Conservation (phyloP, 1,140 invertebrate species). For the Penaeus indicus region DNA sequence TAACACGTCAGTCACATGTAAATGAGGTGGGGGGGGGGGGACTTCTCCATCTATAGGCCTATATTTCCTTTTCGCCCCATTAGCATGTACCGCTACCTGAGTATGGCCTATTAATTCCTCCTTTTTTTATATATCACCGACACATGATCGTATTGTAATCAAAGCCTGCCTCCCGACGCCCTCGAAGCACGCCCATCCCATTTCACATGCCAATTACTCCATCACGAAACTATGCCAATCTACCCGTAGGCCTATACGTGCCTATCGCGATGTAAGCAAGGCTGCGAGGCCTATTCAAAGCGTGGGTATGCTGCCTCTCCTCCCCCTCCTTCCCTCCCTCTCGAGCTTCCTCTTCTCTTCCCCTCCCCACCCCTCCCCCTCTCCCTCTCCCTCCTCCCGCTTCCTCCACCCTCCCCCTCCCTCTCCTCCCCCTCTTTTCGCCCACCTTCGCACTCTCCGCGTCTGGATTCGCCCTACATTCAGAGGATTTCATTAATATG, state of each 20-base stretch:
- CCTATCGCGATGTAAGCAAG: neutral
- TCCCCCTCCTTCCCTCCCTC: neutral
- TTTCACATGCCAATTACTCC: conserved; percentile 53
- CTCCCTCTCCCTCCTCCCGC: no score
- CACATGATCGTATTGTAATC: conserved; percentile 50
- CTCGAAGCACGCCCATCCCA: conserved; percentile 32
- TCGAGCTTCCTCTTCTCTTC: no score
- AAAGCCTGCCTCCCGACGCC: conserved; percentile 26
- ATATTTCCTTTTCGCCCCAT: conserved; percentile 17
- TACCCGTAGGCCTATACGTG: conserved; percentile 38
- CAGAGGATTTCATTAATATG: no score
- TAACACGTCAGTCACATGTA: conserved; percentile 52
- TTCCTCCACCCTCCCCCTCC: no score
- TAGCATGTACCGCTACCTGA: conserved; percentile 50
- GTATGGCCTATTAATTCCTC: conserved; percentile 49
- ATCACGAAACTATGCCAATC: conserved; percentile 26
- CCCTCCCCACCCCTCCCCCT: no score
- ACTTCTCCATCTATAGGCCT: conserved; percentile 24
- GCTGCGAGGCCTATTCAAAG: neutral
- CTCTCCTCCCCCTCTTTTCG: no score
- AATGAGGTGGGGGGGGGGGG: conserved; percentile 40
- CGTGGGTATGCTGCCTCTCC: neutral
- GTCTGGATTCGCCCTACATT: no score
- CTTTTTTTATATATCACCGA: neutral
- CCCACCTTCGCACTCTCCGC: no score